Conservation (phyloP, 2,113 vertebrate species). For the Esox niger region DNA sequence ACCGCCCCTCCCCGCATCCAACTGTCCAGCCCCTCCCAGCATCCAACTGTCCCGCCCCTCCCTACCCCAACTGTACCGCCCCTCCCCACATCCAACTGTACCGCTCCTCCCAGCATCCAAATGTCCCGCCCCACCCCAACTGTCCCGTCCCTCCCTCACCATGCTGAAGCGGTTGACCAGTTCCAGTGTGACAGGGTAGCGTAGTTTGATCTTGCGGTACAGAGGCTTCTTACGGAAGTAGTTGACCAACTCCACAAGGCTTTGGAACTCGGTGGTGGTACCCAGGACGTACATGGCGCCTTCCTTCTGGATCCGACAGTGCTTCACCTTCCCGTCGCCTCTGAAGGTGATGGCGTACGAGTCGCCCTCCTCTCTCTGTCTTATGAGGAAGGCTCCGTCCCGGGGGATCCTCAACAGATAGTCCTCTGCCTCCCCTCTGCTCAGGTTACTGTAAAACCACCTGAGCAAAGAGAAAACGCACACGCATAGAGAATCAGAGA, state of each 20-base stretch:
- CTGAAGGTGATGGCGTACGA: slow-evolving; percentile 97
- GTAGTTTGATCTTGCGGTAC: slow-evolving; percentile 92
- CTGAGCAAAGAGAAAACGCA: slow-evolving; percentile 59
- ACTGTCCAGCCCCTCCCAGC: too few relatives aligned
- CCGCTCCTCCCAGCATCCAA: too few relatives aligned
- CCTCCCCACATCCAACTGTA: too few relatives aligned
- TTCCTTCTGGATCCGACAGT: slow-evolving; percentile 91
- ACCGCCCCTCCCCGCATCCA: too few relatives aligned
- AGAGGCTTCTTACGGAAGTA: slow-evolving; percentile 89
- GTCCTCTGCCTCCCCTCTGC: slow-evolving; percentile 92
- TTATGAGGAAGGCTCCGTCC: slow-evolving; percentile 94
- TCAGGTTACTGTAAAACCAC: slow-evolving; percentile 93
- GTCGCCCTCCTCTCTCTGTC: slow-evolving; percentile 83
- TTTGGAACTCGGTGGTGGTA: slow-evolving; percentile 90
- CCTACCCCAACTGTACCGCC: neutral
- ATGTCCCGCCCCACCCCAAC: too few relatives aligned
- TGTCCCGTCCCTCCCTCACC: slow-evolving; percentile 61
- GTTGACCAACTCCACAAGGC: slow-evolving; percentile 88
- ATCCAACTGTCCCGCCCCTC: too few relatives aligned
- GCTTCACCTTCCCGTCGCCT: slow-evolving; percentile 92
- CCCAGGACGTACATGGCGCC: slow-evolving; percentile 86
- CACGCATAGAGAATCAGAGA: too few relatives aligned
- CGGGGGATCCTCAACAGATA: slow-evolving; percentile 92
- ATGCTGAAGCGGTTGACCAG: slow-evolving; percentile 85
- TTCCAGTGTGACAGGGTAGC: slow-evolving; percentile 90